Evolutionary conservation across 2,797 vertebrate genomes (phyloP).

Genomic region (Semotilus atromaculatus): DNA sequence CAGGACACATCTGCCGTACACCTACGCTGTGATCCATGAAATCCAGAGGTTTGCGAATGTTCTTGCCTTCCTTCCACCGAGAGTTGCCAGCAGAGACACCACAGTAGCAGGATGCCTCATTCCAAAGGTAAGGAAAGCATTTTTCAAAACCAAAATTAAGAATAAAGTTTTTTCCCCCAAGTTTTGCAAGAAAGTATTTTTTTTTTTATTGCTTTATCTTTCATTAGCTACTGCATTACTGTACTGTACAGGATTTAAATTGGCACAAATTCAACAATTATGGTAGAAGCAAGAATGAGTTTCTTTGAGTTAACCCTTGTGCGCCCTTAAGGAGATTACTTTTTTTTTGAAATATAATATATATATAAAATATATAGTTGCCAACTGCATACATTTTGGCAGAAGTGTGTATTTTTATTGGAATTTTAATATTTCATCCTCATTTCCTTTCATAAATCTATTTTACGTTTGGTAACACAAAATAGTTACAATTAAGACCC

Average conservation of each 20-base stretch:
- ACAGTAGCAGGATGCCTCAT: conserved; percentile 54
- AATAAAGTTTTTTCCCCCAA: fast-evolving
- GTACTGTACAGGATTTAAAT: neutral
- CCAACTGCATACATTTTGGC: neutral
- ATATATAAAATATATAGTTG: too few relatives aligned
- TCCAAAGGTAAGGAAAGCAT: conserved; percentile 56
- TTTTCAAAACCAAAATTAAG: neutral
- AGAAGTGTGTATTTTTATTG: neutral
- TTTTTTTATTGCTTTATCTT: neutral
- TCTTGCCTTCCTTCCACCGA: conserved; percentile 55
- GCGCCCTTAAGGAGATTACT: too few relatives aligned
- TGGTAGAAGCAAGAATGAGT: neutral
- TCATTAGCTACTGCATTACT: neutral
- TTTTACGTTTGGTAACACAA: too few relatives aligned
- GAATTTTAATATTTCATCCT: neutral
- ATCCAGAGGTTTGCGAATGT: conserved; percentile 60
- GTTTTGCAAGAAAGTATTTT: neutral
- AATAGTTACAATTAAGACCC: neutral
- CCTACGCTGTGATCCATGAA: conserved; percentile 62
- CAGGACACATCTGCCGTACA: conserved; percentile 56
- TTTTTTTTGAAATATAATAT: too few relatives aligned
- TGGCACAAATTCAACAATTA: neutral
- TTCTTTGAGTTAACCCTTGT: neutral
- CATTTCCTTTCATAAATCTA: too few relatives aligned
- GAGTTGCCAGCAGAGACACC: conserved; percentile 59